Percentiles rank a stretch among this genome's conserved stretches.
Evolutionary conservation across 2,113 vertebrate species (phyloP).

Genomic region (Pomatorhinus ruficollis): DNA sequence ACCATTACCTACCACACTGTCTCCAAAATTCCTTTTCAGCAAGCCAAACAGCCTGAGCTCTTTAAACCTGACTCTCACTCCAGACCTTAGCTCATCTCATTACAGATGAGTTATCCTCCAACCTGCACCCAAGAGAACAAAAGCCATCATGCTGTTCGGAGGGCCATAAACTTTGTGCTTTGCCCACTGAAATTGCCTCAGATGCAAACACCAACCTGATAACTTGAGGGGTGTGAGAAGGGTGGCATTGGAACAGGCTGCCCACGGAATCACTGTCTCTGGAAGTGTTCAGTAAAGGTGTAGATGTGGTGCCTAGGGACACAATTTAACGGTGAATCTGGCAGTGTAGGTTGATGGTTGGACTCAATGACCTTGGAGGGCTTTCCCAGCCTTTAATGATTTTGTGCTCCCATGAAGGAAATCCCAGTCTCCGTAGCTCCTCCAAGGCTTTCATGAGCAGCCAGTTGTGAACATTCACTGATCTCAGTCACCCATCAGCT

Average conservation of each 20-base stretch:
- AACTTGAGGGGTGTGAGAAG: background rate
- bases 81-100: background rate
- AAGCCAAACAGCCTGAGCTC: background rate
- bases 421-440: background rate
- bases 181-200: background rate
- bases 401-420: background rate
- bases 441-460: background rate
- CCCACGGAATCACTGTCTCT: accelerated
- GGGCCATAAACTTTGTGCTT: background rate
- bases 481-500: background rate
- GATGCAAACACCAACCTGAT: background rate
- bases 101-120: background rate
- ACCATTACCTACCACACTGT: background rate
- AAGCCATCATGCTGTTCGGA: background rate
- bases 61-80: background rate
- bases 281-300: background rate
- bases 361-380: background rate
- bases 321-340: background rate
- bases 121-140: background rate
- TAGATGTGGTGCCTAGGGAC: background rate
- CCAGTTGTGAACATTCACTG: background rate
- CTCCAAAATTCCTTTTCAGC: background rate
- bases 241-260: background rate
- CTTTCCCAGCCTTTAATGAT: background rate
- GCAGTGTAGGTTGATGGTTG: background rate